These are phyloP conservation scores for Atethmia centrago DNA, from an alignment of 2,888 invertebrate species.

Conservation along the genomic window DNA sequence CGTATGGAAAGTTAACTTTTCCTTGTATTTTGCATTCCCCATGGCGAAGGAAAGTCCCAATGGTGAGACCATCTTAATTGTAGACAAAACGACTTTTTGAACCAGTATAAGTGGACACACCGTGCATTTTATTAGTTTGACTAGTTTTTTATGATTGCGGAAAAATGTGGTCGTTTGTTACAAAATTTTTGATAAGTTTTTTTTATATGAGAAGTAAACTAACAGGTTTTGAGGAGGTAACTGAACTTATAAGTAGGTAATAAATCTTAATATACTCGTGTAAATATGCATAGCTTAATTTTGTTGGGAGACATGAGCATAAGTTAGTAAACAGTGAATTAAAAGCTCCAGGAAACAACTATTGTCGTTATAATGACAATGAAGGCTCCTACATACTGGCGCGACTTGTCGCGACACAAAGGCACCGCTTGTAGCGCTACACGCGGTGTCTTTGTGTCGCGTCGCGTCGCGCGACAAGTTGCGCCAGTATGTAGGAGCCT, in stretches of 20 bases:
- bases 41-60: slow-evolving; percentile 41
- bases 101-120: slow-evolving; percentile 26
- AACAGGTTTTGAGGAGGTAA: slow-evolving; percentile 2
- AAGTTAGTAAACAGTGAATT: neutral
- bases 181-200: neutral
- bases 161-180: slow-evolving; percentile 34
- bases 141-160: slow-evolving; percentile 34
- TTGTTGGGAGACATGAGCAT: neutral
- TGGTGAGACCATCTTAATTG: slow-evolving; percentile 51
- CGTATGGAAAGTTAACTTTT: slow-evolving; percentile 37
- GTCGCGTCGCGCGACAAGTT: too few relatives aligned
- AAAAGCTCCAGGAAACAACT: slow-evolving; percentile 1
- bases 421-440: too few relatives aligned
- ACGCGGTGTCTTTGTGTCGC: too few relatives aligned
- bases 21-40: slow-evolving; percentile 56
- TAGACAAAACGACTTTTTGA: slow-evolving; percentile 45
- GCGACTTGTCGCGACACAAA: too few relatives aligned
- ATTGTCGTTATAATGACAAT: too few relatives aligned
- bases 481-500: too few relatives aligned
- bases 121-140: slow-evolving; percentile 17
- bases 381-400: too few relatives aligned
- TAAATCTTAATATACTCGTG: neutral
- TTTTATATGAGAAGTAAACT: neutral
- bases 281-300: too few relatives aligned
- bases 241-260: neutral